Evolutionary conservation across 2,888 invertebrate species (phyloP), one percentile per base, ranked within the genome.

Genomic region (Pilophorus perplexus): DNA sequence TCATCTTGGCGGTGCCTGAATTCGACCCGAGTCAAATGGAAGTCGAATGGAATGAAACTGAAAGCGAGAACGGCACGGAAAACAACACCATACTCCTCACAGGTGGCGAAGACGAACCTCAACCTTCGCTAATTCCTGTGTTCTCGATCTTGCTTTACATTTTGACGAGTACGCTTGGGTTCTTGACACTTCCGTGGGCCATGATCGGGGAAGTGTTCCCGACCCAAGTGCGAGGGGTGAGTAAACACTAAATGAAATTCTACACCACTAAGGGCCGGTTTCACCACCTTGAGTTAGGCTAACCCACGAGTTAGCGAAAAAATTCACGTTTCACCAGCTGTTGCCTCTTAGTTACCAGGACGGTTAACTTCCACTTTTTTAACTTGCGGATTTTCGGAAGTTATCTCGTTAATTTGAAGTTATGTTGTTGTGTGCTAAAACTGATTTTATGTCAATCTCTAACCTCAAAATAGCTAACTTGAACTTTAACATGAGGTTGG

Each of bases 171-270:
- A 81, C 82, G 0, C 67, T 82, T 2, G 83, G 83, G 1, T 83
- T 81, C 71, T 74, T 82, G n/a, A 80, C 81, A 0, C 71, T 83
- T 1, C 83, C 83, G 0, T 83, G 82, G 73, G 81, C 82, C 0
- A 79, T 83, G 79, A 74, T 81, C 0, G 82, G 82, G 1, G 83
- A 83, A 72, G 76, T 83, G 2, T 83, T 79, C 71, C 82, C 83
- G 1, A 71, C 78, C 5, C 78, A 79, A 69, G 78, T 82, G 1
- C 77, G 82, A 40, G 83, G 82, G 5, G 70, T 72, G 60, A 70
- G 72, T 70, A 64, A 12, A 6, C 33, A 33, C 6, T 33, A 8
- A 10, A 10, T 8, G 33, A 33, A 33, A n/a, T n/a, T n/a, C n/a
- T n/a, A n/a, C n/a, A n/a, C n/a, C n/a, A n/a, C n/a, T n/a, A n/a